These are phyloP conservation scores for Erynnis tages DNA, from an alignment of 2,888 invertebrate species.

Conservation along the genomic window DNA sequence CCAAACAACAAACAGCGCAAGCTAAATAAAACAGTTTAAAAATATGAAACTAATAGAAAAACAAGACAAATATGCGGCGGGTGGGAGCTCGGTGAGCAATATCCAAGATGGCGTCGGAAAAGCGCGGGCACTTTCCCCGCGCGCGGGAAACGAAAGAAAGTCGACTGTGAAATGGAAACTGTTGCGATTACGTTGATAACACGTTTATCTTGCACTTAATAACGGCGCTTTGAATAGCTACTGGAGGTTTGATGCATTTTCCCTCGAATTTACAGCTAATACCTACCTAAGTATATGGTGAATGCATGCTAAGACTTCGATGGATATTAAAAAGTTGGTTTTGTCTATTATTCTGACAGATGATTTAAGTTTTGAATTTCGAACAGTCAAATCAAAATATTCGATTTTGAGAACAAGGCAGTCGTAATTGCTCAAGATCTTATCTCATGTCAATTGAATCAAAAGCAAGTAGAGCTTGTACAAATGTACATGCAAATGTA, in stretches of 20 bases:
- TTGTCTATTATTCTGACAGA: no score
- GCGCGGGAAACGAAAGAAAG: slow-evolving; percentile 79
- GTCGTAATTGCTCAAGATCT: not conserved
- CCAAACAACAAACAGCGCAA: no score
- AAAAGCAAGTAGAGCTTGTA: slow-evolving; percentile 8
- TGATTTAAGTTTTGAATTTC: no score
- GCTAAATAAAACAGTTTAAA: not conserved
- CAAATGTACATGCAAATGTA: slow-evolving; percentile 22
- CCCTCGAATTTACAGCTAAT: slow-evolving; percentile 10
- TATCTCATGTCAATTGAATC: slow-evolving; percentile 7
- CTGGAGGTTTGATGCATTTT: slow-evolving; percentile 1
- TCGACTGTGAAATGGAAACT: slow-evolving; percentile 77
- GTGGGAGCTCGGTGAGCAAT: slow-evolving; percentile 11
- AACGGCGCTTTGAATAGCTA: slow-evolving; percentile 35
- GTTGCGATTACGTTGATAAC: slow-evolving; percentile 69
- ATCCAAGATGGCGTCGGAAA: slow-evolving; percentile 77
- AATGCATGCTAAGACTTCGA: no score
- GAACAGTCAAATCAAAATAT: no score
- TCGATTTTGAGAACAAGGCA: no score
- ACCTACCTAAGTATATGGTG: no score
- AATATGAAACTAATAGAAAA: slow-evolving; percentile 19
- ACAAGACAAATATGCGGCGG: slow-evolving; percentile 20
- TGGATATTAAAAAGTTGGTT: no score
- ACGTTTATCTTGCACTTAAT: slow-evolving; percentile 58
- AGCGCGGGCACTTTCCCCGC: slow-evolving; percentile 76